Evolutionary conservation across 2,113 vertebrate species (phyloP).

Genomic region (Picathartes gymnocephalus): DNA sequence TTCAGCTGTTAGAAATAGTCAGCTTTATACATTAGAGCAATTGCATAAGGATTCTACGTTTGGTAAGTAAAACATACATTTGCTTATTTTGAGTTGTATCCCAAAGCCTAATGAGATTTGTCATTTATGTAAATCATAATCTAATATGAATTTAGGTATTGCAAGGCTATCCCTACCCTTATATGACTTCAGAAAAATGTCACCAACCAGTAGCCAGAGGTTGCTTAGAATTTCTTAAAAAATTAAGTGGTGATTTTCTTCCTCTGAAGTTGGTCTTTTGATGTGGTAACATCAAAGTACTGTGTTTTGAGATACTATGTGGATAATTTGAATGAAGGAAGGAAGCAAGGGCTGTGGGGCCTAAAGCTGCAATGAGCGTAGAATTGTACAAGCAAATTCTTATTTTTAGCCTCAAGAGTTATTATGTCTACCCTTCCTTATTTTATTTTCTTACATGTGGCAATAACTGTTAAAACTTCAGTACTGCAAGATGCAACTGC

Average conservation of each 20-base stretch:
- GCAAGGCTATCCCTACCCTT: neutral
- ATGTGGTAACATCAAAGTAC: neutral
- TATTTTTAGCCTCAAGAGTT: neutral
- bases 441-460: neutral
- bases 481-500: neutral
- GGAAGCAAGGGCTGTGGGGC: accelerated
- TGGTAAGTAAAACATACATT: neutral
- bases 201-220: neutral
- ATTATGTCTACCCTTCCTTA: neutral
- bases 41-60: neutral
- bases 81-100: neutral
- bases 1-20: constrained; percentile 72
- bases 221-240: neutral
- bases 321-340: neutral
- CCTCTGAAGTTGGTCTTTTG: neutral
- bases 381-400: neutral
- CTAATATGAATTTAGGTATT: neutral
- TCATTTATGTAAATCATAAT: neutral
- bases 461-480: neutral
- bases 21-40: constrained; percentile 30
- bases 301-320: neutral
- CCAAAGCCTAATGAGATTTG: neutral
- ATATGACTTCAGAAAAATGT: neutral
- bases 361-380: neutral
- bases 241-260: neutral